These are phyloP conservation scores for Ataeniobius toweri DNA, from an alignment of 2,797 vertebrate genomes.

Conservation along the genomic window DNA sequence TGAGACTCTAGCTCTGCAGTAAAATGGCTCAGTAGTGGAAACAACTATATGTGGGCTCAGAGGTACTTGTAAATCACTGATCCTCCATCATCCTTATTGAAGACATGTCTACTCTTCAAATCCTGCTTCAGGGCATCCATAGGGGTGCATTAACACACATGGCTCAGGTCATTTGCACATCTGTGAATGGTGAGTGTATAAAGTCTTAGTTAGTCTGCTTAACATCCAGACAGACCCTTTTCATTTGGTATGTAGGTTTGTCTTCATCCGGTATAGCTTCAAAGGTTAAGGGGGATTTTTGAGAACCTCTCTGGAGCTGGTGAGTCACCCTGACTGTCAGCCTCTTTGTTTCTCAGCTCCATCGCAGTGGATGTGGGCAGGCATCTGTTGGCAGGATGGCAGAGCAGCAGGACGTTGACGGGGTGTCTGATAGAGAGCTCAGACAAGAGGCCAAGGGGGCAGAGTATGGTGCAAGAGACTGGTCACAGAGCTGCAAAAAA, in stretches of 20 bases:
- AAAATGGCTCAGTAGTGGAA: background rate
- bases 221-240: background rate
- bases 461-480: slow-evolving; percentile 23
- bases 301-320: slow-evolving; percentile 48
- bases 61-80: background rate
- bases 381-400: slow-evolving; percentile 53
- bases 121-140: background rate
- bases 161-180: background rate
- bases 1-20: background rate
- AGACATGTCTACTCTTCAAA: background rate
- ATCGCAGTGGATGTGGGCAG: slow-evolving; percentile 53
- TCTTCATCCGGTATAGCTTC: slow-evolving; percentile 36
- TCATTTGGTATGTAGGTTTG: slow-evolving; percentile 17
- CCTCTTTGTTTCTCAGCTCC: slow-evolving; percentile 43
- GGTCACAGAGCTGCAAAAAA: slow-evolving; percentile 17
- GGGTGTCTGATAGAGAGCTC: slow-evolving; percentile 53
- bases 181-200: background rate
- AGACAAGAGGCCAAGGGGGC: slow-evolving; percentile 35
- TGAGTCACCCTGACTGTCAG: slow-evolving; percentile 73
- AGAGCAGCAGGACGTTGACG: slow-evolving; percentile 51
- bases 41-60: slow-evolving; percentile 1
- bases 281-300: slow-evolving; percentile 43
- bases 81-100: background rate
- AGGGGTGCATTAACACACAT: background rate
- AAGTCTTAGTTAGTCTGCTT: background rate